phyloP scores from a whole-genome alignment of 2,888 invertebrate species.

The Orchesellides sinensis region DNA sequence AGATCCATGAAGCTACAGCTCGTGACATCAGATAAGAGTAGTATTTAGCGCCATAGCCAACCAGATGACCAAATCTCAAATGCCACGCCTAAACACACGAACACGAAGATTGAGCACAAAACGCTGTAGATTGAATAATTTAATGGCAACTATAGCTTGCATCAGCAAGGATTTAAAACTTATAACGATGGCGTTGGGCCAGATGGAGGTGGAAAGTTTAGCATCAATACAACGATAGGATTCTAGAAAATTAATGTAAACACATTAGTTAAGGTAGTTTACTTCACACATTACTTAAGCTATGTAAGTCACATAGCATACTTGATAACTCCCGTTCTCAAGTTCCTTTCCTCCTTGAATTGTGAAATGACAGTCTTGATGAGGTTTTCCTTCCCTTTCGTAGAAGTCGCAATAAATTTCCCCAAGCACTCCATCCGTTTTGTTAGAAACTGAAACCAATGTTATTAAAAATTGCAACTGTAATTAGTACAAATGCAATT shows the following conservation, averaged over 20 bases:
- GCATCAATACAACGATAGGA: slow-evolving; percentile 95
- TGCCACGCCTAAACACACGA: slow-evolving; percentile 89
- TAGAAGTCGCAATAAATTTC: slow-evolving; percentile 98
- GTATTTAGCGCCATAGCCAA: slow-evolving; percentile 99
- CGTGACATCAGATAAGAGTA: slow-evolving; percentile 98
- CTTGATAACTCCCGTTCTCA: slow-evolving; percentile 89
- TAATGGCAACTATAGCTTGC: slow-evolving; percentile 93
- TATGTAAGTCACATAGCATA: slow-evolving; percentile 75
- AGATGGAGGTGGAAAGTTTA: slow-evolving; percentile 88
- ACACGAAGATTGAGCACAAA: background rate
- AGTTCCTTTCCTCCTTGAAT: slow-evolving; percentile 93
- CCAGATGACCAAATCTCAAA: slow-evolving; percentile 95
- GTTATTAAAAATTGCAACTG: background rate
- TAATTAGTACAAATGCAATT: background rate
- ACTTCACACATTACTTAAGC: background rate
- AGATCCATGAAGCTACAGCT: slow-evolving; percentile 94
- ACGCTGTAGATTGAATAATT: no score
- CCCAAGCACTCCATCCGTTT: slow-evolving; percentile 89
- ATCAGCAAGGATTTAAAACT: slow-evolving; percentile 89
- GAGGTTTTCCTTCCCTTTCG: slow-evolving; percentile 92
- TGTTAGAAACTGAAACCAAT: slow-evolving; percentile 85
- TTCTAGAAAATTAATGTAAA: slow-evolving; percentile 78
- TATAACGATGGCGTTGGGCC: slow-evolving; percentile 80
- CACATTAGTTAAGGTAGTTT: no score
- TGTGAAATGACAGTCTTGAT: slow-evolving; percentile 99